Conservation (phyloP, 2,113 vertebrate genomes). For the Anoplopoma fimbria region DNA sequence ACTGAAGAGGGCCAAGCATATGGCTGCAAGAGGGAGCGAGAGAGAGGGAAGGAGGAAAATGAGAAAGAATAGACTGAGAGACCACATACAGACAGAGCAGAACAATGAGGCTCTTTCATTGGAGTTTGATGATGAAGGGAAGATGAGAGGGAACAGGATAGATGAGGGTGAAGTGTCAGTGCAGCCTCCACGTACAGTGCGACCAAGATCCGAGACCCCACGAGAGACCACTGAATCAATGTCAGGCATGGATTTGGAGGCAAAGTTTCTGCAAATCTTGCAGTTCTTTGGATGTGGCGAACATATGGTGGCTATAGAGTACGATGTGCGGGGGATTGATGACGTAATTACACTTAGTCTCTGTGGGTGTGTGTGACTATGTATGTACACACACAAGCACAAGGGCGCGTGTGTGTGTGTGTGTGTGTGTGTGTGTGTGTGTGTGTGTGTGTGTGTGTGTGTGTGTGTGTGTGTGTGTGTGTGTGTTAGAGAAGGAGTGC, state of each 20-base stretch:
- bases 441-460: not conserved
- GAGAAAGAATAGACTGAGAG: slow-evolving; percentile 29
- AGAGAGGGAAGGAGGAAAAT: slow-evolving; percentile 27
- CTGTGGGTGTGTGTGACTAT: not conserved
- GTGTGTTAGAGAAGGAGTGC: slow-evolving; percentile 9
- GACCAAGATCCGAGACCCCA: not conserved
- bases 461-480: slow-evolving; percentile 14
- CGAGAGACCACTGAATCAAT: slow-evolving; percentile 23
- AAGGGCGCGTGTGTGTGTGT: slow-evolving; percentile 2
- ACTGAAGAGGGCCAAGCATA: slow-evolving; percentile 43
- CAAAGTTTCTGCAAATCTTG: slow-evolving; percentile 25
- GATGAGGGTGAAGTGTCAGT: slow-evolving; percentile 39
- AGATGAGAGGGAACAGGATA: slow-evolving; percentile 53
- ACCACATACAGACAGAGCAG: slow-evolving; percentile 43
- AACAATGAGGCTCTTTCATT: slow-evolving; percentile 80
- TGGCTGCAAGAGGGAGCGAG: slow-evolving; percentile 42
- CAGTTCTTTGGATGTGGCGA: slow-evolving; percentile 42
- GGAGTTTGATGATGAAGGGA: slow-evolving; percentile 41
- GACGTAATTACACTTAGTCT: slow-evolving; percentile 25
- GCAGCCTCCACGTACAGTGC: slow-evolving; percentile 15
- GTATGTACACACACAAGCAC: not conserved
- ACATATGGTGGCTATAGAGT: slow-evolving; percentile 14
- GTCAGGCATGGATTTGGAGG: slow-evolving; percentile 6
- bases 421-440: slow-evolving; percentile 2
- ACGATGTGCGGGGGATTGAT: not conserved